Evolutionary conservation across 1,140 invertebrate genomes (phyloP), one percentile per base, ranked within the genome.

Genomic region (Magallana gigas): DNA sequence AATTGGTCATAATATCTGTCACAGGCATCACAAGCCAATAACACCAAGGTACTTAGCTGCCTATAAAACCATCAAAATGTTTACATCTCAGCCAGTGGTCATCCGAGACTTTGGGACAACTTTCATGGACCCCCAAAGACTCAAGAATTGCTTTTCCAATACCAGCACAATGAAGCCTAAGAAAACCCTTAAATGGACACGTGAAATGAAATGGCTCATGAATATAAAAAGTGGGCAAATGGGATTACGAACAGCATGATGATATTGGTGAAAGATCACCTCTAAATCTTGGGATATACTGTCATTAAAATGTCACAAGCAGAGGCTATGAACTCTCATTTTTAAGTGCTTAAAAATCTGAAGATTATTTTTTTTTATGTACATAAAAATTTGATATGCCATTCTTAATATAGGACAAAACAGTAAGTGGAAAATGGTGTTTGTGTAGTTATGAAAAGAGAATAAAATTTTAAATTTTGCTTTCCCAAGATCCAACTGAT

Each of bases 1-100:
- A 76, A 76, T 76, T 76, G 68, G 68, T 76, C 68, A 29, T 76
- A 76, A 76, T 76, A 76, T 76, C 68, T 76, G 68, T 76, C 68
- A 76, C 23, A 76, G 23, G 23, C 68, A 76, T 76, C 68, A 76
- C 68, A 76, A 36, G 68, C 68, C 68, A 76, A 76, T 76, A 76
- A 76, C 68, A 76, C 68, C 36, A 76, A 76, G 23, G 14, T 76
- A 76, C 68, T 76, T 76, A 29, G 68, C 29, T 36, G 68, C 18
- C 23, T 11, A 76, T 76, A 76, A 76, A 76, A 76, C 68, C 68
- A 76, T 76, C 68, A 76, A 29, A 29, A 76, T 36, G 68, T 76
- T 76, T 76, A 76, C 23, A 76, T 29, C 68, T 76, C 23, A 76
- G 68, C 23, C 68, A 76, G 68, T 76, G 68, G 68, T 76, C 68